phyloP scores from a whole-genome alignment of 2,113 vertebrate species.

The Rhombomys opimus region DNA sequence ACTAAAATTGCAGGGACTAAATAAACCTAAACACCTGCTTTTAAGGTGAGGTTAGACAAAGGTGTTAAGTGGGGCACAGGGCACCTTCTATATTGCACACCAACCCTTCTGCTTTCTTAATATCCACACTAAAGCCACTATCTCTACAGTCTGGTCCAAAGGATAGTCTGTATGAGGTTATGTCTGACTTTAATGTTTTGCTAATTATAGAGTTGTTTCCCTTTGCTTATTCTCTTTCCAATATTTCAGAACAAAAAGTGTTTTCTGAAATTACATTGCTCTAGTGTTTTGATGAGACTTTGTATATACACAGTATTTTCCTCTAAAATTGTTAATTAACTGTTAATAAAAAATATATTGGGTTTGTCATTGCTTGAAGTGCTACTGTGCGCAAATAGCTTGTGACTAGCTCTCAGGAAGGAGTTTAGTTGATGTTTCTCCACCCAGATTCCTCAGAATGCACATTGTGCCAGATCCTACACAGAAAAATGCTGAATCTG shows the following conservation, averaged over 20 bases:
- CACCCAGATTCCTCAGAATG: background rate
- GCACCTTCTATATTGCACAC: background rate
- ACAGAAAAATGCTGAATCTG: background rate
- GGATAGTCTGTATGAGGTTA: background rate
- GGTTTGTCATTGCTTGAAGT: background rate
- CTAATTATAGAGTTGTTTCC: background rate
- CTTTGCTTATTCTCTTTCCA: background rate
- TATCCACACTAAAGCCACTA: background rate
- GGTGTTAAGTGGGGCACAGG: background rate
- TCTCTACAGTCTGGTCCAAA: background rate
- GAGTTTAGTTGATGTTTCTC: background rate
- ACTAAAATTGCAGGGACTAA: background rate
- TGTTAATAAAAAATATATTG: background rate
- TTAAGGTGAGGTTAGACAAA: background rate
- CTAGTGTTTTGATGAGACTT: background rate
- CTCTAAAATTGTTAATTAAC: background rate
- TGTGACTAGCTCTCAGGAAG: background rate
- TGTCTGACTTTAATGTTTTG: background rate
- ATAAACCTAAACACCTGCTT: no score
- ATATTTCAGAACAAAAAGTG: background rate
- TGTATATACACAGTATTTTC: background rate
- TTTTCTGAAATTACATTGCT: background rate
- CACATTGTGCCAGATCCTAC: background rate
- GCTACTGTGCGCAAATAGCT: background rate
- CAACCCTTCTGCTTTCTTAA: background rate